These are phyloP conservation scores for Brachionus asplanchnoidis DNA, from an alignment of 1,140 invertebrate species.

Conservation along the genomic window DNA sequence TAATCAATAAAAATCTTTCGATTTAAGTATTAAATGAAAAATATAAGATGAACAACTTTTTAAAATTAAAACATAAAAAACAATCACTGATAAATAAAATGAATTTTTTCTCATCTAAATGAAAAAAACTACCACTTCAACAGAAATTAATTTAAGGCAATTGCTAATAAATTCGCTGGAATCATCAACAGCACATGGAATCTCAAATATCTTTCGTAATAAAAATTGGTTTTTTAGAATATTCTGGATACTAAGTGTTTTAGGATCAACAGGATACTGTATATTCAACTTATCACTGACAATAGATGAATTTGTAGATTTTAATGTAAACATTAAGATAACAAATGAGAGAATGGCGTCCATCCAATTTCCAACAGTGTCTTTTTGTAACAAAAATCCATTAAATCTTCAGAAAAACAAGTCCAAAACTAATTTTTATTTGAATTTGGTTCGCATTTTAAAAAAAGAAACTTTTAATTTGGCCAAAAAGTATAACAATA, in stretches of 20 bases:
- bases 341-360: background rate
- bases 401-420: background rate
- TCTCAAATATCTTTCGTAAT: conserved; percentile 9
- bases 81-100: too few species aligned
- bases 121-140: too few species aligned
- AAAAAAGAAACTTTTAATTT: background rate
- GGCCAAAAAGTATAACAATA: background rate
- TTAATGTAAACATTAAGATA: background rate
- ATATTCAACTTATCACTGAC: background rate
- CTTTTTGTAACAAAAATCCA: conserved; percentile 13
- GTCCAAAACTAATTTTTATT: background rate
- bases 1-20: too few species aligned
- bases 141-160: too few species aligned
- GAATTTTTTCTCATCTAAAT: too few species aligned
- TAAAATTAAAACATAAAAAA: too few species aligned
- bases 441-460: background rate
- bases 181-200: conserved; percentile 1
- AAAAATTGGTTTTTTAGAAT: background rate
- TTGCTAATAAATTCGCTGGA: background rate
- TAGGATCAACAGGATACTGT: background rate
- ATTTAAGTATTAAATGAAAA: too few species aligned
- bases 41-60: too few species aligned
- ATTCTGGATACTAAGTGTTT: background rate
- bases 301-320: background rate
- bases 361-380: background rate